Evolutionary conservation across 2,113 vertebrate genomes (phyloP), one percentile per base, ranked within the genome.

Genomic region (Menura novaehollandiae): DNA sequence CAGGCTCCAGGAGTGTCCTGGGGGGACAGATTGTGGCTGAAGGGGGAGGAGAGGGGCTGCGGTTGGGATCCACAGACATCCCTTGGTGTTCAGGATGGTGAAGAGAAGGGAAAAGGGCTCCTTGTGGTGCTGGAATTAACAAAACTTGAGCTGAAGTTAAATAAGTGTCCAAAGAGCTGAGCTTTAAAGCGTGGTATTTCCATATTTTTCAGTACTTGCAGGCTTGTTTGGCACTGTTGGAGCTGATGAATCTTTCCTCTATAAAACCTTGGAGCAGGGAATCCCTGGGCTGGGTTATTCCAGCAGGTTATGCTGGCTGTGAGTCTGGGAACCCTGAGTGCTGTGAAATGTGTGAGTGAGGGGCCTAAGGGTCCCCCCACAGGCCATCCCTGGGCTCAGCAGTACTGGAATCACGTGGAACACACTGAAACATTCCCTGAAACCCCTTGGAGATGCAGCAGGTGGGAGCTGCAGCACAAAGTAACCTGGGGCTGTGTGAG

Each of bases 1-100:
- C 2, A 20, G 43, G 27, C 28, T 59, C 13, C 16, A 10, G 27
- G 33, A 4, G 44, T 23, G 26, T 10, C 5, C 9, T 11, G 28
- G 16, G 55, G 32, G 58, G 22, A 2, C 7, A 10, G 15, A 0
- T 0, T 0, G 39, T 24, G 56, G 5, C 4, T 33, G 41, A 3
- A 7, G 47, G 17, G 17, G 8, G 15, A 30, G 67, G 73, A 53
- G 32, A 26, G 33, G 69, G 30, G 15, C 22, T 8, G 11, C 5
- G 24, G 6, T 6, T 2, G 33, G 59, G 41, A 2, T 17, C 14
- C 15, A 4, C n/a, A 28, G 35, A 1, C 22, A 8, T 1, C 47
- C 12, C 4, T 12, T 5, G 1, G 35, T 13, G 12, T 2, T 46
- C 2, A 27, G 77, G 43, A 1, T 14, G 3, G 8, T 3, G 24